Evolutionary conservation across 30 jellyfish, hydroid and myxozoan species (phyloP), one percentile per base, ranked within the genome.

Genomic region (Aurelia aurita complex sp. Pacific): DNA sequence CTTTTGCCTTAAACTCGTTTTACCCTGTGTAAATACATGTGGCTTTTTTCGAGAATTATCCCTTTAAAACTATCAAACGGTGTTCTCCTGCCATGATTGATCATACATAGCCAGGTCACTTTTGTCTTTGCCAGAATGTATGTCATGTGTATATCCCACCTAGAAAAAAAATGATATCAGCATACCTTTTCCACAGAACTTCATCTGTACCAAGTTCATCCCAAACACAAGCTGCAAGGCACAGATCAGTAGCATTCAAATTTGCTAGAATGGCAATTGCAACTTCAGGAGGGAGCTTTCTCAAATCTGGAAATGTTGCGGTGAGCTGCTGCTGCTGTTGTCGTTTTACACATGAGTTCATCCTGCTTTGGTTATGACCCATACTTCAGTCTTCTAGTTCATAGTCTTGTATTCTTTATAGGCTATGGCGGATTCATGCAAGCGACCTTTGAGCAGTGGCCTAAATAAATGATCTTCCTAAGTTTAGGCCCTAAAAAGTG

Each of bases 201-300:
- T 94, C 98, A 72, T 94, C 95, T 53, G 75, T 90, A 14, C 95
- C 98, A 10, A 94, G 73, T 76, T 94, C 98, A 29, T 79, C 71
- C 98, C 98, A 94, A 43, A 94, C 98, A 80, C 98, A 94, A 73
- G 97, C 93, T 34, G 98, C 98, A 53, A 94, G 85, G 87, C 98
- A 94, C 36, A 94, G 89, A 66, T 94, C 98, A 6, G 98, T 94
- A 2, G 98, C 98, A 84, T 94, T 80, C 77, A 94, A 70, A 67
- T 94, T 88, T 29, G 96, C 91, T n/a, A 94, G 69, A 40, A 94
- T 88, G 19, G 92, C 77, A 23, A 94, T 82, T 10, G 98, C 98
- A 54, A 94, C 81, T 80, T 94, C 98, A 10, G 98, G 98, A 54
- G 98, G 98, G 18, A 94, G 86, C 64, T 82, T 66, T 18, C 93